A percentile compares a stretch with the other conserved stretches of the same genome.
phyloP scores from a whole-genome alignment of 1,140 invertebrate species.

The Trachymyrmex septentrionalis region DNA sequence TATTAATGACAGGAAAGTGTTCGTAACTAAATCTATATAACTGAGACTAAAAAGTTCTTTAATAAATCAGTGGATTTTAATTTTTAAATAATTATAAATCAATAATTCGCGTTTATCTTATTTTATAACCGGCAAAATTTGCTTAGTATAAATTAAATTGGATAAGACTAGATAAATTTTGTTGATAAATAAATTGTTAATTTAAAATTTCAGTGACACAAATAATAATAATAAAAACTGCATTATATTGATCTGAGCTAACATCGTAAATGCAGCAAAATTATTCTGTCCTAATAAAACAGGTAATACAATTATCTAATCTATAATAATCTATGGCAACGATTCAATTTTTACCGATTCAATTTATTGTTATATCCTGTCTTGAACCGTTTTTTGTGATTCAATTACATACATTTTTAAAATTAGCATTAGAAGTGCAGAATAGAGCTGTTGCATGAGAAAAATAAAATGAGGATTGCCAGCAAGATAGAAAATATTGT shows the following conservation, averaged over 20 bases:
- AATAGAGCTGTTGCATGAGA: background rate
- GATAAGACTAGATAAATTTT: background rate
- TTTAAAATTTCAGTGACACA: background rate
- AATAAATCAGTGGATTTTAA: background rate
- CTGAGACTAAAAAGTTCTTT: background rate
- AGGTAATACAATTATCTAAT: background rate
- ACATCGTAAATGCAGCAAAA: background rate
- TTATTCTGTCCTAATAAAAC: background rate
- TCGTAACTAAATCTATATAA: background rate
- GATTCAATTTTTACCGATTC: background rate
- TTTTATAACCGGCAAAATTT: background rate
- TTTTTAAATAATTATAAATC: background rate
- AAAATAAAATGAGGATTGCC: background rate
- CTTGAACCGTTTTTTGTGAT: background rate
- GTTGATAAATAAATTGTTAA: background rate
- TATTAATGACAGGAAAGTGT: background rate
- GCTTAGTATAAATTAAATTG: background rate
- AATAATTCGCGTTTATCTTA: background rate
- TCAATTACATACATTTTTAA: constrained; percentile 3
- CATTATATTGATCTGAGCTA: background rate
- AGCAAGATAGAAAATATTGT: background rate
- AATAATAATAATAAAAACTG: background rate
- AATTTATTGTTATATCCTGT: background rate
- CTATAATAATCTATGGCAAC: background rate
- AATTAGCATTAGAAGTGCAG: background rate